Percentiles rank a stretch among this genome's conserved stretches.
Conservation (phyloP, 2,797 vertebrate genomes). For the Clamator glandarius region DNA sequence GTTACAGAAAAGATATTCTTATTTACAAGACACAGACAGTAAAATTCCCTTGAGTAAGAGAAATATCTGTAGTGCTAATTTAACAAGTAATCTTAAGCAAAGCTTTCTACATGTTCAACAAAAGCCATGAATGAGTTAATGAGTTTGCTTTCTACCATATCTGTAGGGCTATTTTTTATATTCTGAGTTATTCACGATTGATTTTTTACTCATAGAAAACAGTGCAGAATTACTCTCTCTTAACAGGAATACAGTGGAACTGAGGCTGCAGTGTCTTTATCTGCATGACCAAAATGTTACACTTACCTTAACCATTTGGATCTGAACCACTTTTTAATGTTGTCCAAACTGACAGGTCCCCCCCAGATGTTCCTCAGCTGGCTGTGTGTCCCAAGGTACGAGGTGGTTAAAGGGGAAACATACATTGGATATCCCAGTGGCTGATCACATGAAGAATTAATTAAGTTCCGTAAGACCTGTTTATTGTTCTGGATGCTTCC, state of each 20-base stretch:
- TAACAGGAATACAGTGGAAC: neutral
- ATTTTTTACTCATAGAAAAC: neutral
- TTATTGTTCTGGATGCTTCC: slow-evolving; percentile 99
- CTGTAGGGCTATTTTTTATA: neutral
- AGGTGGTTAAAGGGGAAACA: slow-evolving; percentile 95
- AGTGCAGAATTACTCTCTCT: neutral
- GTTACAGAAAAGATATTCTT: neutral
- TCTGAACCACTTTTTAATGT: slow-evolving; percentile 89
- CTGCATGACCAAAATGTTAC: neutral
- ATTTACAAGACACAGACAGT: neutral
- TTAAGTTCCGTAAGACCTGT: slow-evolving; percentile 95
- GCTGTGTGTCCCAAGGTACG: slow-evolving; percentile 91
- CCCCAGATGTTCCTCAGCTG: slow-evolving; percentile 90
- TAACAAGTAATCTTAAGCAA: neutral
- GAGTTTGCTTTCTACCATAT: neutral
- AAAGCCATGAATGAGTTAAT: neutral
- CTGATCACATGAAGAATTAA: slow-evolving; percentile 98
- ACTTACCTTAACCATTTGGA: slow-evolving; percentile 94
- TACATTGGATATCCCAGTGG: slow-evolving; percentile 98
- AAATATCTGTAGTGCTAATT: neutral
- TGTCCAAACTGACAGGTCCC: slow-evolving; percentile 87
- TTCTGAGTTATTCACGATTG: neutral
- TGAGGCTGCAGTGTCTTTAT: neutral
- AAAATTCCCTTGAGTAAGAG: neutral
- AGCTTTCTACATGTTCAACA: neutral